phyloP scores from a whole-genome alignment of 2,113 vertebrate genomes.

The Ancistrus triradiatus region DNA sequence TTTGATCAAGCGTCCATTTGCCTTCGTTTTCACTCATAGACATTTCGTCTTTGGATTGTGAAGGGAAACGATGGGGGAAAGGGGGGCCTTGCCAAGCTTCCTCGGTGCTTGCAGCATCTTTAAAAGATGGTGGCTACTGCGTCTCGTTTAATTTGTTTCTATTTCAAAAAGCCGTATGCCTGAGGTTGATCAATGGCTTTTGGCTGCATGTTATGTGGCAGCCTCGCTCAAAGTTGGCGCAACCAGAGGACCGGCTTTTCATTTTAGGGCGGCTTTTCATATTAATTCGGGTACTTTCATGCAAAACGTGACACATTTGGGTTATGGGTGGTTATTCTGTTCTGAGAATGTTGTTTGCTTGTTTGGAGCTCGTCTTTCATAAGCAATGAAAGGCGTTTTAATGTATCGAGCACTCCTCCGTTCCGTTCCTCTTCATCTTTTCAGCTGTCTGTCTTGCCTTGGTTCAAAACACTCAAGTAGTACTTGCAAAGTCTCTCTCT shows the following conservation, averaged over 20 bases:
- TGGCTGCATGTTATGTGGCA: constrained; percentile 17
- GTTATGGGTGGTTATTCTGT: constrained; percentile 26
- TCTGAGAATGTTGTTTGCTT: constrained; percentile 19
- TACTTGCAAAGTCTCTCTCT: constrained; percentile 26
- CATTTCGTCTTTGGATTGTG: too few relatives aligned
- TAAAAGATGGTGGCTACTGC: constrained; percentile 2
- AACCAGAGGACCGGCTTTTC: neutral
- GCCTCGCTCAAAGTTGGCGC: neutral
- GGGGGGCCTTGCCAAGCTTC: too few relatives aligned
- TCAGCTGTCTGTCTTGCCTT: constrained; percentile 35
- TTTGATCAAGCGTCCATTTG: too few relatives aligned
- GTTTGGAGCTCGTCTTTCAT: constrained; percentile 11
- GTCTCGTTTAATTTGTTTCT: constrained; percentile 6
- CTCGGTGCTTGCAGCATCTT: neutral
- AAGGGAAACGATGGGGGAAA: too few relatives aligned
- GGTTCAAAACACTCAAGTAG: constrained; percentile 23
- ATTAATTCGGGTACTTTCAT: constrained; percentile 34
- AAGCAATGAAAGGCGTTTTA: constrained; percentile 19
- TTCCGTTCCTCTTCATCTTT: constrained; percentile 3
- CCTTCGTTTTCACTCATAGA: too few relatives aligned
- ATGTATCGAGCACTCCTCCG: constrained; percentile 1
- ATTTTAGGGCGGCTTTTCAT: neutral
- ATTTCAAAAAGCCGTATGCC: constrained; percentile 25
- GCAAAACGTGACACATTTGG: constrained; percentile 30
- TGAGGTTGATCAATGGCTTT: constrained; percentile 17